A percentile compares a stretch with the other conserved stretches of the same genome.
phyloP scores from a whole-genome alignment of 2,113 vertebrate species.

The Coturnix japonica region DNA sequence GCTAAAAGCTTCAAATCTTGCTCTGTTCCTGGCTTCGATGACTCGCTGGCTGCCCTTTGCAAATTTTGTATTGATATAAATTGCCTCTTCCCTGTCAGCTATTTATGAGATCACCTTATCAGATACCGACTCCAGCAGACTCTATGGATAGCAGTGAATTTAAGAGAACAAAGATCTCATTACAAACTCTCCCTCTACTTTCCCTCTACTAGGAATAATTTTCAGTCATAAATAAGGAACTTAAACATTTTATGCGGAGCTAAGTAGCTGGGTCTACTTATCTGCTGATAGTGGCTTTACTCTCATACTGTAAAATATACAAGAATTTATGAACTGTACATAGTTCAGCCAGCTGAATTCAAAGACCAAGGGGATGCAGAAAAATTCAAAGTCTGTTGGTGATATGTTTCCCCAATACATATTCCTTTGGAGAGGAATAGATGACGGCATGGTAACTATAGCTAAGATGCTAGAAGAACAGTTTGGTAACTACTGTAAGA shows the following conservation, averaged over 20 bases:
- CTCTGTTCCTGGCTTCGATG: not conserved
- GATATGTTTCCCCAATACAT: not conserved
- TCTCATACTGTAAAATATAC: not conserved
- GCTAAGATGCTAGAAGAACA: not conserved
- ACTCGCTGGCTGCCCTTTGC: not conserved
- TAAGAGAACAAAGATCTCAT: not conserved
- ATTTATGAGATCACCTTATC: not conserved
- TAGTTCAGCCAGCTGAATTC: not conserved
- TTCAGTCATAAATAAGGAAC: constrained; percentile 14
- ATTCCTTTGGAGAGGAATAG: not conserved
- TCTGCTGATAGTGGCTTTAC: not conserved
- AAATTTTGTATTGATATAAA: constrained; percentile 24
- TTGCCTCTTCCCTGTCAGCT: not conserved
- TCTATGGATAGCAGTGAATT: not conserved
- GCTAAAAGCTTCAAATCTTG: not conserved
- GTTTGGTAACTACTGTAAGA: not conserved
- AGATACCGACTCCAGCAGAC: not conserved
- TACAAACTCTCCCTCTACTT: not conserved
- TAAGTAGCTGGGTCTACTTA: not conserved
- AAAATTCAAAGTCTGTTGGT: not conserved
- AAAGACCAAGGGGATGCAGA: not conserved
- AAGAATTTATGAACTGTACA: not conserved
- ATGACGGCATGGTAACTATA: not conserved
- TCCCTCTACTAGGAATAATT: constrained; percentile 10
- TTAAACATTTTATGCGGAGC: not conserved